phyloP scores from a whole-genome alignment of 2,888 invertebrate species.

The Tenthredo scrophulariae region DNA sequence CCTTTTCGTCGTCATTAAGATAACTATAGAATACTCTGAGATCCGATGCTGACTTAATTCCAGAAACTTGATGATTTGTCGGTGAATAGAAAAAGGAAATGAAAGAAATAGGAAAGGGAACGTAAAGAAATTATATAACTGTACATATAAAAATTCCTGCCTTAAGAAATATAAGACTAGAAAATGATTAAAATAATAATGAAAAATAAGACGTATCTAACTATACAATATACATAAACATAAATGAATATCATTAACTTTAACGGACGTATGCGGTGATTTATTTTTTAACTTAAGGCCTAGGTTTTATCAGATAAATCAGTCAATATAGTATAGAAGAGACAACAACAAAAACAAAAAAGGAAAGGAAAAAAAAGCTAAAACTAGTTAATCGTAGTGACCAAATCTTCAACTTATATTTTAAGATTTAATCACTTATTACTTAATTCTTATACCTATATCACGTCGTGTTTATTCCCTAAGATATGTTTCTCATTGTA shows the following conservation, averaged over 20 bases:
- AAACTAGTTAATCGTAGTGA: background rate
- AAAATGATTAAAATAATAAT: constrained; percentile 67
- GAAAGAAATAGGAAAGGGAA: constrained; percentile 56
- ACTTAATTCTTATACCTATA: background rate
- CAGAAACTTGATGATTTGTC: background rate
- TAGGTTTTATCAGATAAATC: constrained; percentile 63
- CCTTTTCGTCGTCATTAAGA: background rate
- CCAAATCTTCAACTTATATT: background rate
- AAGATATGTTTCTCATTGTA: background rate
- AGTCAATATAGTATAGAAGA: constrained; percentile 70
- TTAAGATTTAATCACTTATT: constrained; percentile 10
- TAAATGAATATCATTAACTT: constrained; percentile 61
- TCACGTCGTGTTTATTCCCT: background rate
- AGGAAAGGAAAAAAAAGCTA: background rate
- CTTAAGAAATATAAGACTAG: constrained; percentile 77
- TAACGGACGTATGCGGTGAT: constrained; percentile 63
- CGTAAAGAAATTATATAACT: constrained; percentile 57
- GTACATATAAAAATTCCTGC: constrained; percentile 73
- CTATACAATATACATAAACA: constrained; percentile 64
- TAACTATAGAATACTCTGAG: background rate
- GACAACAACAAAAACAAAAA: constrained; percentile 51
- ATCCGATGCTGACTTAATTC: background rate
- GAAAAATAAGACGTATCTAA: constrained; percentile 61
- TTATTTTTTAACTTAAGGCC: constrained; percentile 65
- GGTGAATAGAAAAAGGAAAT: constrained; percentile 27